Conservation (phyloP, 1,140 invertebrate genomes). For the Anastrepha obliqua region DNA sequence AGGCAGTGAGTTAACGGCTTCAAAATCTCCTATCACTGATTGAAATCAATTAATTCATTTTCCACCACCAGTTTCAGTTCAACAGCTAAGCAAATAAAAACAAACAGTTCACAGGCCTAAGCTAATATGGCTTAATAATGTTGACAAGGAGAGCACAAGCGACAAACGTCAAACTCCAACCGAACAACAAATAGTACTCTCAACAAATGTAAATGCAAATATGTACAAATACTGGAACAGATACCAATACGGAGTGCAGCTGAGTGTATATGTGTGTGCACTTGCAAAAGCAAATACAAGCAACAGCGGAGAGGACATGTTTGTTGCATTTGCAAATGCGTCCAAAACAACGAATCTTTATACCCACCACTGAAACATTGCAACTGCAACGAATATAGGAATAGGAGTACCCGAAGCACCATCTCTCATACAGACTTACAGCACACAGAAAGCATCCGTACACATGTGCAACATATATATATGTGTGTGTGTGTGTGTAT, state of each 20-base stretch:
- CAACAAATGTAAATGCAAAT: constrained; percentile 43
- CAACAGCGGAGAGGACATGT: not conserved
- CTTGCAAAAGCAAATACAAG: constrained; percentile 25
- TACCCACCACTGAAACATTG: not conserved
- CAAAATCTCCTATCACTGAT: not conserved
- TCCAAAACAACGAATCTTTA: not conserved
- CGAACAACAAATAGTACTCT: not conserved
- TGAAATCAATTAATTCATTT: not conserved
- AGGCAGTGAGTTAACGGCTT: not conserved
- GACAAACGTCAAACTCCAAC: constrained; percentile 20
- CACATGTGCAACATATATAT: not conserved
- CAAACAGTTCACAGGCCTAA: not conserved
- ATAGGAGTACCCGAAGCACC: not conserved
- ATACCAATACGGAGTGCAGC: not conserved
- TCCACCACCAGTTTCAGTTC: not conserved
- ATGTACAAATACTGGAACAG: not conserved
- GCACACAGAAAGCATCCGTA: not conserved
- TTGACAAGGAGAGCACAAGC: constrained; percentile 29
- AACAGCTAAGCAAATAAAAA: not conserved
- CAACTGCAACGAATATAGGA: not conserved
- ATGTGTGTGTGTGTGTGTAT: not conserved
- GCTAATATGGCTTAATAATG: constrained; percentile 54
- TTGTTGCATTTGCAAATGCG: constrained; percentile 39
- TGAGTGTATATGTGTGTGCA: not conserved
- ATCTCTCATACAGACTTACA: not conserved